phyloP scores from a whole-genome alignment of 1,140 invertebrate genomes.

The Chrysoperla carnea region DNA sequence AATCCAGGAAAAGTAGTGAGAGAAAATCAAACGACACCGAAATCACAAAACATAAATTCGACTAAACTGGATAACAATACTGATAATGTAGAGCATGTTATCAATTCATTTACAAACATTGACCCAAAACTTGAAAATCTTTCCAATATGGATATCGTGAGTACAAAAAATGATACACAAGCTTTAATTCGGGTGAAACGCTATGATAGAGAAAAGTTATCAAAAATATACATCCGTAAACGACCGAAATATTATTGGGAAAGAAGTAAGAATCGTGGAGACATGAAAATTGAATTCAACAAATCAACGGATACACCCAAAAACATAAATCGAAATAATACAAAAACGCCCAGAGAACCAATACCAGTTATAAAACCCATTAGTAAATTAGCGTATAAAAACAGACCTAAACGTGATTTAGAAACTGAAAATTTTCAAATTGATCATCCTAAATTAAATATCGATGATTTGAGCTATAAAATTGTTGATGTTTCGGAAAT shows the following conservation, averaged over 20 bases:
- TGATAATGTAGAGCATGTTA: no score
- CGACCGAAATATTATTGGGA: slow-evolving; percentile 10
- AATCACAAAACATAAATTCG: no score
- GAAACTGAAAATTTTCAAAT: background rate
- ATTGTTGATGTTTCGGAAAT: slow-evolving; percentile 8
- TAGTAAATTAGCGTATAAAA: background rate
- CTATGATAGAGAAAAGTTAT: slow-evolving; percentile 1
- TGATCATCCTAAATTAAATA: background rate
- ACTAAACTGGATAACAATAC: no score
- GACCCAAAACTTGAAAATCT: no score
- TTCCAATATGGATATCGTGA: no score
- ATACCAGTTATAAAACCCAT: background rate
- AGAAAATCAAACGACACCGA: no score
- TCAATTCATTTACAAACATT: no score
- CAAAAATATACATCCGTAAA: slow-evolving; percentile 5
- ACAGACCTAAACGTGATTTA: background rate
- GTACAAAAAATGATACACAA: background rate
- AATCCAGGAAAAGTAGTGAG: no score
- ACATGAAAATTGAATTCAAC: background rate
- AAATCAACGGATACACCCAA: background rate
- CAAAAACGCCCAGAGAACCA: background rate
- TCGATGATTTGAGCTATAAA: background rate
- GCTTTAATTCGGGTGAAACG: background rate
- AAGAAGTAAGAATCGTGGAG: background rate
- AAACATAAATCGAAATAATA: background rate